phyloP scores from a whole-genome alignment of 2,888 invertebrate species.

The Cybosia mesomella region DNA sequence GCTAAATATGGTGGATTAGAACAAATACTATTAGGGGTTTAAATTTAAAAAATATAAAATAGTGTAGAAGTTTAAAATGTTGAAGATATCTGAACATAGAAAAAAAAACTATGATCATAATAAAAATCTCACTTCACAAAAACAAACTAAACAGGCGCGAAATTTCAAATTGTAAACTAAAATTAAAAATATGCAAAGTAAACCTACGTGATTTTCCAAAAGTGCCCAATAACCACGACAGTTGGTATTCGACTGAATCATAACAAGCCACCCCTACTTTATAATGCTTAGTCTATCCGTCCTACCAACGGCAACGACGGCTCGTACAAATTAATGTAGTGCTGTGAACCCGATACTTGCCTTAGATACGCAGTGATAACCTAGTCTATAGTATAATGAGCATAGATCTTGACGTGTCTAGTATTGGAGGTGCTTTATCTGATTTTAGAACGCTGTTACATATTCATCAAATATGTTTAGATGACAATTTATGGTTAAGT shows the following conservation, averaged over 20 bases:
- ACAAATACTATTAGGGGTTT: not conserved
- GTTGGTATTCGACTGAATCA: conserved; percentile 66
- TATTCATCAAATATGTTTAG: not conserved
- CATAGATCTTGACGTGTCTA: not conserved
- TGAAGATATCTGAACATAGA: not conserved
- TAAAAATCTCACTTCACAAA: conserved; percentile 8
- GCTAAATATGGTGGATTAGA: no score
- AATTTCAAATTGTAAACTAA: not conserved
- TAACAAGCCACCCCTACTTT: conserved; percentile 63
- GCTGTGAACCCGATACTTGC: conserved; percentile 25
- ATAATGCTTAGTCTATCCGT: conserved; percentile 61
- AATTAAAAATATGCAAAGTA: conserved; percentile 18
- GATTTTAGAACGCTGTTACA: not conserved
- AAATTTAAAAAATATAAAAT: not conserved
- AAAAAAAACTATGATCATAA: not conserved
- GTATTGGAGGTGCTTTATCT: not conserved
- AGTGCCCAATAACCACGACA: conserved; percentile 59
- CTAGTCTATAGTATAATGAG: conserved; percentile 16
- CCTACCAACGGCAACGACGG: conserved; percentile 58
- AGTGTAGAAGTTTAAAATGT: not conserved
- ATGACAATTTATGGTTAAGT: not conserved
- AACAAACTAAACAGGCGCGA: not conserved
- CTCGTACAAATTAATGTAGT: conserved; percentile 31
- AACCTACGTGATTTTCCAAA: conserved; percentile 63
- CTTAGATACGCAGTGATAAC: conserved; percentile 17